Evolutionary conservation across 2,797 vertebrate species (phyloP).

Genomic region (Ibycter americanus): DNA sequence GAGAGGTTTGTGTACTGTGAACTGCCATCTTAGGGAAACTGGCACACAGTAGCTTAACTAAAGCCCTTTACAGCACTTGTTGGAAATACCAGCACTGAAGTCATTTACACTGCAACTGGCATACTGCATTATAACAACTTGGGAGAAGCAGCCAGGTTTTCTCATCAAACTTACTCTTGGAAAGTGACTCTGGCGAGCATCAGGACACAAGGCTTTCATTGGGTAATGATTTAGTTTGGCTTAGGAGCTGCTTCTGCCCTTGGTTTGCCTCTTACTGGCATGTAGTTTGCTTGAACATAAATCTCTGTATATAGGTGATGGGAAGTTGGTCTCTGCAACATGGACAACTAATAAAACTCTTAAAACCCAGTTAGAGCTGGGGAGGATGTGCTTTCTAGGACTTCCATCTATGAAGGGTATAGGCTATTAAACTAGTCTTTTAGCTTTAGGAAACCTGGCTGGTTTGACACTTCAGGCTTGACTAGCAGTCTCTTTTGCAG

Average conservation of each 20-base stretch:
- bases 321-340: not conserved
- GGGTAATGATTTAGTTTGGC: slow-evolving; percentile 4
- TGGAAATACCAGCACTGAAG: not conserved
- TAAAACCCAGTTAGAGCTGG: not conserved
- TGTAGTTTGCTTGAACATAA: not conserved
- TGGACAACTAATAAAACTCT: not conserved
- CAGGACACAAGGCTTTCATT: not conserved
- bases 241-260: slow-evolving; percentile 3
- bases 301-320: not conserved
- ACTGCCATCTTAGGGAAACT: not conserved
- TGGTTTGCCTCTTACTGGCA: not conserved
- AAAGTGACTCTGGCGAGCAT: not conserved
- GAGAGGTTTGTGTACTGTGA: not conserved
- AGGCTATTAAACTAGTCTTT: not conserved
- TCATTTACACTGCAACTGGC: not conserved
- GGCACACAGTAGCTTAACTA: not conserved
- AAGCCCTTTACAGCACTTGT: not conserved
- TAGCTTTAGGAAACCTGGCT: not conserved
- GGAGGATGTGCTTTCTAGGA: not conserved
- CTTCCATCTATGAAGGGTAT: not conserved
- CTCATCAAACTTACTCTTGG: slow-evolving; percentile 28
- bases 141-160: slow-evolving; percentile 25
- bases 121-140: not conserved
- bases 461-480: not conserved
- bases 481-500: not conserved